Conservation (phyloP, 1,140 invertebrate genomes). For the Anagrus nilaparvatae region DNA sequence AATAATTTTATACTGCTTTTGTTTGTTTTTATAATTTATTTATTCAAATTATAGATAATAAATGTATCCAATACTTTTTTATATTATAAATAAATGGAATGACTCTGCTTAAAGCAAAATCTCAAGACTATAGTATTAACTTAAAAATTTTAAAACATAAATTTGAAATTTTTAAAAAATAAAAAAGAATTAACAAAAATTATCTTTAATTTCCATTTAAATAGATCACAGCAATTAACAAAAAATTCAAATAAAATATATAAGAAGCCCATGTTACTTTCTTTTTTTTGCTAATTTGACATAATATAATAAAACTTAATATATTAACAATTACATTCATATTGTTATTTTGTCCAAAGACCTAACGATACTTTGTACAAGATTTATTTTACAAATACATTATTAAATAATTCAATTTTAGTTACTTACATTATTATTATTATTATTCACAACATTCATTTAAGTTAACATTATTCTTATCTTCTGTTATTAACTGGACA, state of each 20-base stretch:
- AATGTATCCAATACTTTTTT: too few relatives aligned
- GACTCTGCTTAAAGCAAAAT: too few relatives aligned
- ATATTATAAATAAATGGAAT: too few relatives aligned
- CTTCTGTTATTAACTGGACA: too few relatives aligned
- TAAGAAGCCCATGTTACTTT: conserved; percentile 13
- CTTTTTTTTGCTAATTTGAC: conserved; percentile 21
- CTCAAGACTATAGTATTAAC: too few relatives aligned
- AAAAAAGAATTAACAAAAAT: conserved; percentile 4
- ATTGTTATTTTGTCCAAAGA: conserved; percentile 32
- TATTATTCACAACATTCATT: conserved; percentile 12
- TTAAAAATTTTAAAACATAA: too few relatives aligned
- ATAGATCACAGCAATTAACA: conserved; percentile 5
- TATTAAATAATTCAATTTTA: conserved; percentile 34
- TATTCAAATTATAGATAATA: too few relatives aligned
- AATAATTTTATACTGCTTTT: too few relatives aligned
- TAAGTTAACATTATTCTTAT: conserved; percentile 8
- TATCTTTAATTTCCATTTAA: conserved; percentile 3
- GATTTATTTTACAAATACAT: conserved; percentile 42
- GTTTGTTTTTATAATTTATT: too few relatives aligned
- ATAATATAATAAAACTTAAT: conserved; percentile 25
- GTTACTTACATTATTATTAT: conserved; percentile 17
- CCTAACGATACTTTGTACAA: conserved; percentile 43
- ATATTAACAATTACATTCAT: conserved; percentile 18
- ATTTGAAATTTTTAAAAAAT: not conserved
- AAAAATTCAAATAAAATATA: conserved; percentile 17